Evolutionary conservation across 2,888 invertebrate species (phyloP).

Genomic region (Drosophila paramelanica): DNA sequence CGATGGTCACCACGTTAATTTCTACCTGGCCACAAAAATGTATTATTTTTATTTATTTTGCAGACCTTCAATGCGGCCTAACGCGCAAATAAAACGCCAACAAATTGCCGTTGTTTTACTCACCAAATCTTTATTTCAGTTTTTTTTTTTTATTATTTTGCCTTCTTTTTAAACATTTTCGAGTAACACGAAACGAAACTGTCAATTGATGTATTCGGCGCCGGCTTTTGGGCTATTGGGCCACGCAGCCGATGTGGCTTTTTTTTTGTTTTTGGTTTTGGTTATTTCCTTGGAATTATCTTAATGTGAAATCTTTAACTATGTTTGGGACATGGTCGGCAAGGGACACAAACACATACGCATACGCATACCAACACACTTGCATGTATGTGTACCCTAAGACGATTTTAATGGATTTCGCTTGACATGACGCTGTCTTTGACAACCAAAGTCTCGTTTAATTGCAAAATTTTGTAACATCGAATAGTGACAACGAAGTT

Average conservation of each 20-base stretch:
- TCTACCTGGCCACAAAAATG: constrained; percentile 59
- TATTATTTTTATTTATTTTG: constrained; percentile 46
- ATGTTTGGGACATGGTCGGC: constrained; percentile 75
- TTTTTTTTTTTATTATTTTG: constrained; percentile 7
- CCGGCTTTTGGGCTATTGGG: constrained; percentile 48
- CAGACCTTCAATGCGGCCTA: constrained; percentile 70
- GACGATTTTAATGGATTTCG: constrained; percentile 75
- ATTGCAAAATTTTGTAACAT: constrained; percentile 75
- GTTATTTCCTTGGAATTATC: constrained; percentile 77
- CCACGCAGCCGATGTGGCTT: constrained; percentile 40
- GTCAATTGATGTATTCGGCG: constrained; percentile 75
- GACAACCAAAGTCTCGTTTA: constrained; percentile 64
- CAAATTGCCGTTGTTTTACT: constrained; percentile 51
- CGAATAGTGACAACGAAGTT: constrained; percentile 27
- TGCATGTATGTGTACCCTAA: constrained; percentile 45
- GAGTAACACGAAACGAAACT: constrained; percentile 75
- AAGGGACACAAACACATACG: constrained; percentile 57
- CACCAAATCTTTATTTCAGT: constrained; percentile 25
- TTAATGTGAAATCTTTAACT: constrained; percentile 79
- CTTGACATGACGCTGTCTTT: constrained; percentile 62
- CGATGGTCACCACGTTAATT: constrained; percentile 56
- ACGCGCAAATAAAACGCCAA: constrained; percentile 63
- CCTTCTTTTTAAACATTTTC: constrained; percentile 27
- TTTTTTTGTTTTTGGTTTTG: constrained; percentile 18
- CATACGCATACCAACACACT: constrained; percentile 16